These are phyloP conservation scores for Rhinichthys osculus DNA, from an alignment of 2,797 vertebrate species.

Conservation along the genomic window DNA sequence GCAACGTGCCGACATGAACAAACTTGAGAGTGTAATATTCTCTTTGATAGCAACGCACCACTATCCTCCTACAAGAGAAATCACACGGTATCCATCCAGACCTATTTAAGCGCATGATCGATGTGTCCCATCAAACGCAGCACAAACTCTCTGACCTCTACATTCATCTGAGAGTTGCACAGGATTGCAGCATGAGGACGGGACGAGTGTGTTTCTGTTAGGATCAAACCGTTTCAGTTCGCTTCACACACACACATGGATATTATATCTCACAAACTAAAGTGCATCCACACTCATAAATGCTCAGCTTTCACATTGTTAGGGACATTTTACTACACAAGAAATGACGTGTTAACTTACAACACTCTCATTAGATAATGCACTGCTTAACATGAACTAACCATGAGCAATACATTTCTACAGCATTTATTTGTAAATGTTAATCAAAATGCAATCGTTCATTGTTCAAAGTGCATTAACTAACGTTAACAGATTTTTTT, in stretches of 20 bases:
- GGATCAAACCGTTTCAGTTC: constrained; percentile 19
- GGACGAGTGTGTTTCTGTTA: neutral
- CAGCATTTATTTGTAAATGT: too few relatives aligned
- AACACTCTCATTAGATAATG: neutral
- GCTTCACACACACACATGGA: neutral
- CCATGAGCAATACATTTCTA: neutral
- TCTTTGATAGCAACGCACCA: neutral
- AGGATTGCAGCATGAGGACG: constrained; percentile 40
- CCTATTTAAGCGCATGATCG: constrained; percentile 28
- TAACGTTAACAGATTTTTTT: too few relatives aligned
- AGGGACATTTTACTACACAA: neutral
- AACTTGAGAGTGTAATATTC: neutral
- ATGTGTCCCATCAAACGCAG: constrained; percentile 26
- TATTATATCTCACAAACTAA: neutral
- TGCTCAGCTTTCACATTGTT: neutral
- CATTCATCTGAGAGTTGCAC: constrained; percentile 39
- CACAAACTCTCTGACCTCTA: constrained; percentile 14
- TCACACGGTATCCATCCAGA: constrained; percentile 21
- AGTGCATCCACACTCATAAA: neutral
- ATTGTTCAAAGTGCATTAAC: too few relatives aligned
- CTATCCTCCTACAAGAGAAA: constrained; percentile 17
- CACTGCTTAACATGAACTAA: neutral
- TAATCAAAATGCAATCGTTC: too few relatives aligned
- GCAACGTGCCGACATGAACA: neutral
- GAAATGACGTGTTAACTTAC: too few relatives aligned